Conservation (phyloP, 2,797 vertebrate species). For the Peromyscus melanophrys region DNA sequence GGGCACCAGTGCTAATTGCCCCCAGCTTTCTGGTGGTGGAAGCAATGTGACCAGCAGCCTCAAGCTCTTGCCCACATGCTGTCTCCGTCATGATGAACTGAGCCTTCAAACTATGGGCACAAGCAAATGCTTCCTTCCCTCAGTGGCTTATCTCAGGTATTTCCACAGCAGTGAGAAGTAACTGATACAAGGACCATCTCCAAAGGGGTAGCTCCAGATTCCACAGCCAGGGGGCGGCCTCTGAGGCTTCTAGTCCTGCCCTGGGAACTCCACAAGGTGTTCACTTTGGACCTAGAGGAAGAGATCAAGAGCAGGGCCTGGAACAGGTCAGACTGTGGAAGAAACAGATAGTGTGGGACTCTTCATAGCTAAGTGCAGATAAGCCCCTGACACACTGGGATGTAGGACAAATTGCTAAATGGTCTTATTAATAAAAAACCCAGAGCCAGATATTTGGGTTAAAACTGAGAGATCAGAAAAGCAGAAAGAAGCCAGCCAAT, state of each 20-base stretch:
- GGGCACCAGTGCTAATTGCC: neutral
- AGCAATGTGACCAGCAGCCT: neutral
- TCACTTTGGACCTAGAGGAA: neutral
- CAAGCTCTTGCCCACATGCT: neutral
- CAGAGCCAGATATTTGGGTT: too few species aligned
- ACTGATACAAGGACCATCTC: neutral
- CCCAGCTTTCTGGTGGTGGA: neutral
- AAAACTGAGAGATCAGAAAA: too few species aligned
- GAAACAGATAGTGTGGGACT: neutral
- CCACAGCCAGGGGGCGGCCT: neutral
- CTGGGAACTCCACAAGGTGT: neutral
- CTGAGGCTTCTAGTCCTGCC: neutral
- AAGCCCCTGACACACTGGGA: neutral
- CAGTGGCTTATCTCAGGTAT: neutral
- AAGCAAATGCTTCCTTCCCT: neutral
- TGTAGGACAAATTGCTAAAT: too few species aligned
- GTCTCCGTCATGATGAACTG: neutral
- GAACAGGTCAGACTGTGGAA: neutral
- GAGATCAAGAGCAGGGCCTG: neutral
- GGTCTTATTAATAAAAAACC: too few species aligned
- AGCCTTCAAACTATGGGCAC: neutral
- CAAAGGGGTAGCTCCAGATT: neutral
- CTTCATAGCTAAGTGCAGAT: neutral
- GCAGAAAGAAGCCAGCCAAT: too few species aligned
- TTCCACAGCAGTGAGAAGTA: too few species aligned